A percentile compares a stretch with the other conserved stretches of the same genome.
Conservation (phyloP, 1,140 invertebrate genomes). For the Vanessa tameamea region DNA sequence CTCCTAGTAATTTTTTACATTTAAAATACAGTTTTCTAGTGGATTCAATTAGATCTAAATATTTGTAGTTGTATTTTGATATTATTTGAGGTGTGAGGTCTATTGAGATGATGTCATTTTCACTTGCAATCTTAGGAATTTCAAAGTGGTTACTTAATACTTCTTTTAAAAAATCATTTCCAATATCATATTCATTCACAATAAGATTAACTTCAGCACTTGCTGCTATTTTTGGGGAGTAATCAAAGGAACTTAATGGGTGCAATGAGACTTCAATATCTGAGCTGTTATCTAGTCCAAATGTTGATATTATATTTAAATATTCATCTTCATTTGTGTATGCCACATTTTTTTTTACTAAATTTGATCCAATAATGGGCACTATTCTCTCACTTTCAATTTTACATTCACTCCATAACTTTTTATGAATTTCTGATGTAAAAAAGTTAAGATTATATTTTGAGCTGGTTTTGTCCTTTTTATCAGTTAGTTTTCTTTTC, state of each 20-base stretch:
- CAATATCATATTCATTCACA: slow-evolving; percentile 46
- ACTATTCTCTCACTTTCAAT: slow-evolving; percentile 60
- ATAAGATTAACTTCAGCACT: slow-evolving; percentile 63
- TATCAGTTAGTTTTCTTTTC: slow-evolving; percentile 49
- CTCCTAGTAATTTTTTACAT: slow-evolving; percentile 61
- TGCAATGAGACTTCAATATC: slow-evolving; percentile 59
- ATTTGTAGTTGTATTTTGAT: slow-evolving; percentile 71
- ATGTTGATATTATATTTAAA: slow-evolving; percentile 56
- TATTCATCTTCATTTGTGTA: slow-evolving; percentile 65
- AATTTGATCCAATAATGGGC: slow-evolving; percentile 63
- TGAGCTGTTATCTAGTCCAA: slow-evolving; percentile 48
- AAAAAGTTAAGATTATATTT: slow-evolving; percentile 59
- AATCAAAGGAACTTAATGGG: slow-evolving; percentile 60
- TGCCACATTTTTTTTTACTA: slow-evolving; percentile 50
- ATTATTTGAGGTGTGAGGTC: slow-evolving; percentile 63
- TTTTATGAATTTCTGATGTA: slow-evolving; percentile 69
- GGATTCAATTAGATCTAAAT: slow-evolving; percentile 68
- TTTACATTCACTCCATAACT: slow-evolving; percentile 50
- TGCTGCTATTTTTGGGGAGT: slow-evolving; percentile 67
- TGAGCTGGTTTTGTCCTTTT: slow-evolving; percentile 39
- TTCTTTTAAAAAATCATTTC: slow-evolving; percentile 74
- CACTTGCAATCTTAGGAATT: slow-evolving; percentile 67
- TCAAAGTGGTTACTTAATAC: slow-evolving; percentile 75
- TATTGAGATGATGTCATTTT: slow-evolving; percentile 73
- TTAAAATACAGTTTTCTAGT: slow-evolving; percentile 68